Percentiles rank a stretch among this genome's conserved stretches.
Evolutionary conservation across 2,888 invertebrate genomes (phyloP).

Genomic region (Melanostoma mellinum): DNA sequence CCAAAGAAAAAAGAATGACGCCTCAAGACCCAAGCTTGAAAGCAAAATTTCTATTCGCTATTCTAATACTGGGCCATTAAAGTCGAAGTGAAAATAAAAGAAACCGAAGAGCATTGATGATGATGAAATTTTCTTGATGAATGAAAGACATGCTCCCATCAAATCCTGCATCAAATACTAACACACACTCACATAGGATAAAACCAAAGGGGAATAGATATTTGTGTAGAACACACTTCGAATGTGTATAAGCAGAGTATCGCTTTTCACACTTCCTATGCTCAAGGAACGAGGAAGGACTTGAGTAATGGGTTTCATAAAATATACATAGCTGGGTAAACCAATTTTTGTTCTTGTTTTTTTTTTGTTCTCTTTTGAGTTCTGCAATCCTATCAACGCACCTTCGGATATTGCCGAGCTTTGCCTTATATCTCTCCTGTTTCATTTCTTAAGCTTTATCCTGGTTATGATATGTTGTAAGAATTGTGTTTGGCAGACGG

Average conservation of each 20-base stretch:
- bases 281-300: slow-evolving; percentile 57
- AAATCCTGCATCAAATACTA: slow-evolving; percentile 44
- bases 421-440: slow-evolving; percentile 46
- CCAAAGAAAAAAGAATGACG: background rate
- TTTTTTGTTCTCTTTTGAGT: background rate
- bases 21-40: background rate
- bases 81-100: slow-evolving; percentile 8
- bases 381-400: slow-evolving; percentile 63
- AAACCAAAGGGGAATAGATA: background rate
- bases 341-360: slow-evolving; percentile 21
- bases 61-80: background rate
- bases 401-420: slow-evolving; percentile 68
- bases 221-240: slow-evolving; percentile 20
- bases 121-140: slow-evolving; percentile 64
- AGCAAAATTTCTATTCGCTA: background rate
- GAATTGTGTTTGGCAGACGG: slow-evolving; percentile 8
- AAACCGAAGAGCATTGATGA: slow-evolving; percentile 46
- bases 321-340: slow-evolving; percentile 67
- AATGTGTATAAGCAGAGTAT: slow-evolving; percentile 53
- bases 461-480: slow-evolving; percentile 1
- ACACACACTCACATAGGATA: background rate
- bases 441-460: slow-evolving; percentile 51
- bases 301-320: slow-evolving; percentile 70
- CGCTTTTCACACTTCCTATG: slow-evolving; percentile 66
- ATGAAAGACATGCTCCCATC: slow-evolving; percentile 66